These are phyloP conservation scores for Alentia gelatinosa DNA, from an alignment of 2,888 invertebrate genomes.

Conservation along the genomic window DNA sequence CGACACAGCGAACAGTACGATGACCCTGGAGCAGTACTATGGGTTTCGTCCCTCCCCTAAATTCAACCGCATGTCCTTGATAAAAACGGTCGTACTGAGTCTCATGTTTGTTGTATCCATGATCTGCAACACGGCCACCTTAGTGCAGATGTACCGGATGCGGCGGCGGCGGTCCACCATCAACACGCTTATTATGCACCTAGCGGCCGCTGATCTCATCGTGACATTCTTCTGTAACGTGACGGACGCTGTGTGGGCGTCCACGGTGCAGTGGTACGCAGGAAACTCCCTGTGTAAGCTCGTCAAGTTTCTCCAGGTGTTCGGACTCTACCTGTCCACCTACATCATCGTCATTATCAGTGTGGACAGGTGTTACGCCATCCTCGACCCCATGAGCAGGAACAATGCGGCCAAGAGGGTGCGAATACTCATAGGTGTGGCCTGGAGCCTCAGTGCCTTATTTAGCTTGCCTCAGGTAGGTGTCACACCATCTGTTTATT, in stretches of 20 bases:
- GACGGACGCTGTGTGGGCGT: constrained; percentile 90
- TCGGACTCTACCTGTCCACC: constrained; percentile 90
- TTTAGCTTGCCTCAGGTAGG: constrained; percentile 91
- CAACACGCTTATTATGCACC: constrained; percentile 89
- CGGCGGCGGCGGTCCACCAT: constrained; percentile 80
- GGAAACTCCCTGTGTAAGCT: constrained; percentile 89
- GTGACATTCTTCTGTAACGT: constrained; percentile 91
- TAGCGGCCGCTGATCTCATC: constrained; percentile 90
- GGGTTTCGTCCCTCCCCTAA: constrained; percentile 83
- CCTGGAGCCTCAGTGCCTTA: constrained; percentile 88
- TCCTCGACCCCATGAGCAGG: constrained; percentile 86
- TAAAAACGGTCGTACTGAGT: constrained; percentile 86
- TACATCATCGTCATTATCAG: constrained; percentile 91
- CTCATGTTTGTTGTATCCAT: constrained; percentile 88
- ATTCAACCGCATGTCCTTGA: constrained; percentile 84
- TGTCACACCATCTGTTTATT: too few species aligned
- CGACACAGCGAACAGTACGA: neutral
- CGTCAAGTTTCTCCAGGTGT: constrained; percentile 91
- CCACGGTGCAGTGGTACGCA: constrained; percentile 90
- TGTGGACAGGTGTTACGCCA: constrained; percentile 88
- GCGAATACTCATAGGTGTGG: constrained; percentile 83
- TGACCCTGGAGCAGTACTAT: neutral
- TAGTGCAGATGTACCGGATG: constrained; percentile 87
- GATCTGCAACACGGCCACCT: constrained; percentile 88
- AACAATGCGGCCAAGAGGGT: constrained; percentile 85